Evolutionary conservation across 2,797 vertebrate genomes (phyloP).

Genomic region (Benthosema pterotum): DNA sequence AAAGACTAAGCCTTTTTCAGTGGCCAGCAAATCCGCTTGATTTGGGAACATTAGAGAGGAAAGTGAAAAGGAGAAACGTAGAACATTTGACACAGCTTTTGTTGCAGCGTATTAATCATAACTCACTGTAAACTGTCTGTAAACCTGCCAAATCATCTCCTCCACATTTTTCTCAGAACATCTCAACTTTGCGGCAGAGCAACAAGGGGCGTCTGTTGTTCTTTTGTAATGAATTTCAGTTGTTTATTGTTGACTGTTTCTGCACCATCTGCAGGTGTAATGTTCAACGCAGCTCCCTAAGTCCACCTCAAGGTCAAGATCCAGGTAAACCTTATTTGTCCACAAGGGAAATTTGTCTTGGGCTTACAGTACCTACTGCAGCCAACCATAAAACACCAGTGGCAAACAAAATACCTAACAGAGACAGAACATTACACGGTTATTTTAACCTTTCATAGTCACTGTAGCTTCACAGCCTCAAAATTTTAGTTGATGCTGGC

Average conservation of each 20-base stretch:
- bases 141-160: slow-evolving; percentile 44
- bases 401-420: no score
- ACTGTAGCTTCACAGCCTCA: no score
- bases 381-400: no score
- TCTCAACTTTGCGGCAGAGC: slow-evolving; percentile 35
- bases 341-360: no score
- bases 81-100: slow-evolving; percentile 51
- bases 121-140: slow-evolving; percentile 14
- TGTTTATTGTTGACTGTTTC: neutral
- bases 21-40: slow-evolving; percentile 60
- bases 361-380: no score
- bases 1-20: slow-evolving; percentile 69
- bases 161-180: slow-evolving; percentile 41
- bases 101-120: slow-evolving; percentile 59
- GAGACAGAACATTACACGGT: no score
- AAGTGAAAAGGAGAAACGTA: slow-evolving; percentile 41
- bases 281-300: neutral
- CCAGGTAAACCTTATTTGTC: no score
- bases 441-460: no score
- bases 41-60: slow-evolving; percentile 54
- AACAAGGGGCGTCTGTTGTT: no score
- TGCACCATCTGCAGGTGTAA: slow-evolving; percentile 1
- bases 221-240: no score
- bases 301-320: no score
- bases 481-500: no score